Conservation (phyloP, 2,888 invertebrate genomes). For the Tuta absoluta region DNA sequence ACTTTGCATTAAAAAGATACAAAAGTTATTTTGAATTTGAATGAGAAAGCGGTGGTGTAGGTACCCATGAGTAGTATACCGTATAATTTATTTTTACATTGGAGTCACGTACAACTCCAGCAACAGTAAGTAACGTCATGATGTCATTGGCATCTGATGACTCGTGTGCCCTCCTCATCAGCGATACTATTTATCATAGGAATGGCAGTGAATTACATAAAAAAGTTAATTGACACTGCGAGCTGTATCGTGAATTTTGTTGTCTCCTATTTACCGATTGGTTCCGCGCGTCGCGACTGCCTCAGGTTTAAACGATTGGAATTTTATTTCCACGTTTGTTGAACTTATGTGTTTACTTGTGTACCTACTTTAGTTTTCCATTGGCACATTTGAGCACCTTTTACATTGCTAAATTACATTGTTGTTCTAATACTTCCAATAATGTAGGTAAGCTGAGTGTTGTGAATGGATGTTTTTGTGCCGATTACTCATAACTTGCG, state of each 20-base stretch:
- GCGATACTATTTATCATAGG: constrained; percentile 50
- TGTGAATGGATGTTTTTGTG: constrained; percentile 46
- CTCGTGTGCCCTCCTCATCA: constrained; percentile 49
- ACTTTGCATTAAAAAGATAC: too few species aligned
- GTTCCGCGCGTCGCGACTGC: constrained; percentile 40
- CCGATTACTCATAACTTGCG: constrained; percentile 34
- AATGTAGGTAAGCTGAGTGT: constrained; percentile 22
- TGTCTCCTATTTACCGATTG: constrained; percentile 45
- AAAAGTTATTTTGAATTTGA: too few species aligned
- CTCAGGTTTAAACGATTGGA: background rate
- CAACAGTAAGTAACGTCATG: constrained; percentile 71
- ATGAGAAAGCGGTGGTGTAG: constrained; percentile 20
- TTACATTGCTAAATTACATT: background rate
- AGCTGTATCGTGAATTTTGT: constrained; percentile 34
- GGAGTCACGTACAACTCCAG: constrained; percentile 65
- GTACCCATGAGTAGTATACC: constrained; percentile 14
- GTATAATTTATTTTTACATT: constrained; percentile 49
- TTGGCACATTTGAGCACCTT: background rate
- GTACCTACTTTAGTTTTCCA: background rate
- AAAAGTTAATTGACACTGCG: constrained; percentile 23
- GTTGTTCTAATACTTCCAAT: constrained; percentile 12
- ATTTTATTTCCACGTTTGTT: constrained; percentile 3
- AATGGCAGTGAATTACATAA: constrained; percentile 23
- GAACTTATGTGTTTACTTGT: background rate
- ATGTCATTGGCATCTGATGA: constrained; percentile 75